These are phyloP conservation scores for Prenolepis imparis DNA, from an alignment of 2,888 invertebrate species.

Conservation along the genomic window DNA sequence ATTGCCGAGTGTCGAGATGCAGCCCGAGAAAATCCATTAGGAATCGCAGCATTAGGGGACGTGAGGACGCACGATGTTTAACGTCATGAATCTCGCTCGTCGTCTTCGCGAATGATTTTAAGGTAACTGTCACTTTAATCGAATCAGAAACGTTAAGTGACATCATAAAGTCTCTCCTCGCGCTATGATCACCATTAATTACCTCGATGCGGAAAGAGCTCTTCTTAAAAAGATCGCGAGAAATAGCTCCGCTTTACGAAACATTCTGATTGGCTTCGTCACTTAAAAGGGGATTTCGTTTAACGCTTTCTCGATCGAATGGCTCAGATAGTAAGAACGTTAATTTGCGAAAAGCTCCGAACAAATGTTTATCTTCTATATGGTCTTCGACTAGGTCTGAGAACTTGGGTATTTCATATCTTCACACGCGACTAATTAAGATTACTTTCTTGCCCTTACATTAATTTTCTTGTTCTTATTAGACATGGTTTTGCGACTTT, in stretches of 20 bases:
- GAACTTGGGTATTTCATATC: neutral
- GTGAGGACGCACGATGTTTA: neutral
- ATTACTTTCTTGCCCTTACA: neutral
- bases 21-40: conserved; percentile 59
- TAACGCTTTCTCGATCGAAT: neutral
- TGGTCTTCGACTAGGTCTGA: neutral
- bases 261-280: conserved; percentile 41
- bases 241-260: neutral
- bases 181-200: conserved; percentile 60
- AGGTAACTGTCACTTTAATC: conserved; percentile 50
- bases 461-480: conserved; percentile 12
- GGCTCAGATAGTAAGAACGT: neutral
- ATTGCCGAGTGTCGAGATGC: neutral
- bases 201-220: neutral
- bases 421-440: conserved; percentile 5
- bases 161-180: conserved; percentile 75
- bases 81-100: conserved; percentile 12
- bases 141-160: conserved; percentile 70
- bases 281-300: conserved; percentile 9
- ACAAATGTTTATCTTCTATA: conserved; percentile 36
- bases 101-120: conserved; percentile 28
- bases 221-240: conserved; percentile 14
- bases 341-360: conserved; percentile 27
- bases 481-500: neutral
- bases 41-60: conserved; percentile 31